Evolutionary conservation across 1,140 invertebrate genomes (phyloP).

Genomic region (Drosophila virilis): DNA sequence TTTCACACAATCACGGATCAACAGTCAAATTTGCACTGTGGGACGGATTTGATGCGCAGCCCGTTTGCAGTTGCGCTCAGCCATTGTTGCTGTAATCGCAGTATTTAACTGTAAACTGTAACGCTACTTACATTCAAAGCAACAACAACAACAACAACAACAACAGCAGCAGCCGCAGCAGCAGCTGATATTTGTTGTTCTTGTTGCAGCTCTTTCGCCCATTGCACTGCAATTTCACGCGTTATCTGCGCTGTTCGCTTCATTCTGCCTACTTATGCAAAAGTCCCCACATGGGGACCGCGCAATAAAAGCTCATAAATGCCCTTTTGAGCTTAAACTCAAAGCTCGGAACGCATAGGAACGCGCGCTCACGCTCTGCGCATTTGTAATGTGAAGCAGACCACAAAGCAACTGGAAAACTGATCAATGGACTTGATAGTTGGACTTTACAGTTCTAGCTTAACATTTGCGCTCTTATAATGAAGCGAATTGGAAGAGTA

Average conservation of each 20-base stretch:
- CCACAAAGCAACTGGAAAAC: background rate
- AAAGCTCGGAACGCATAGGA: conserved; percentile 9
- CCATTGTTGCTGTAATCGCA: conserved; percentile 3
- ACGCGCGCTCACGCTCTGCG: conserved; percentile 7
- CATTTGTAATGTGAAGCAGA: background rate
- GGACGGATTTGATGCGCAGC: background rate
- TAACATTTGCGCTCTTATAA: background rate
- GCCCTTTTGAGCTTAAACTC: conserved; percentile 10
- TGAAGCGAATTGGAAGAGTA: background rate
- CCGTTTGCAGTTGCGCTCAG: conserved; percentile 15
- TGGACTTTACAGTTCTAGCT: background rate
- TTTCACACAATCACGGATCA: conserved; percentile 18
- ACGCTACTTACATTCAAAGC: conserved; percentile 15
- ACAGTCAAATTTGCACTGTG: conserved; percentile 30
- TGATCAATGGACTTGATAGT: background rate
- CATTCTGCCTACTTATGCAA: conserved; percentile 34
- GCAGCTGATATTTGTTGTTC: conserved; percentile 23
- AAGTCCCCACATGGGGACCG: conserved; percentile 9
- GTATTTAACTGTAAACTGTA: conserved; percentile 23
- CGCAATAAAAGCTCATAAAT: conserved; percentile 16
- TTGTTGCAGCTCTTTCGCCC: conserved; percentile 32
- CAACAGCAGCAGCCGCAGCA: conserved; percentile 30
- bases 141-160: conserved; percentile 31
- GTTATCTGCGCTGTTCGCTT: conserved; percentile 51
- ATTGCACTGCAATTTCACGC: conserved; percentile 54